Evolutionary conservation across 1,140 invertebrate genomes (phyloP).

Genomic region (Saccostrea echinata): DNA sequence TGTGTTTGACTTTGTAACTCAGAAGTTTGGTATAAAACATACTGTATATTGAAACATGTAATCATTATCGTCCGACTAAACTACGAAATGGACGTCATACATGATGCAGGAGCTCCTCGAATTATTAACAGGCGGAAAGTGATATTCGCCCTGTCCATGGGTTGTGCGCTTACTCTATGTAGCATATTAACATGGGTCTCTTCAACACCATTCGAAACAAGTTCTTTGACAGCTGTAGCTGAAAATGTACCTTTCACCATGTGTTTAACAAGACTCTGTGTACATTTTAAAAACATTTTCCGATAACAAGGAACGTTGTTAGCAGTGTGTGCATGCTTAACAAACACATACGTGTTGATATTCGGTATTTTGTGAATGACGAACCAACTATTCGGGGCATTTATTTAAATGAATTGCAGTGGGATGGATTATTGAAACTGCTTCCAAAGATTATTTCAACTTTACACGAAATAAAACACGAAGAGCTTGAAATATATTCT

Average conservation of each 20-base stretch:
- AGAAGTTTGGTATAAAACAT: slow-evolving; percentile 9
- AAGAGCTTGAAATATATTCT: neutral
- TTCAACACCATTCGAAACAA: no score
- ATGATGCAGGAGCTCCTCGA: neutral
- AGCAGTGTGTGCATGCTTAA: neutral
- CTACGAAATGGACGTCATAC: neutral
- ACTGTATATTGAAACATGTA: neutral
- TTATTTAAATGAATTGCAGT: slow-evolving; percentile 33
- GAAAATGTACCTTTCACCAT: neutral
- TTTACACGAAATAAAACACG: neutral
- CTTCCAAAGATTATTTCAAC: neutral
- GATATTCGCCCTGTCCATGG: neutral
- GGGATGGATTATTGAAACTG: slow-evolving; percentile 29
- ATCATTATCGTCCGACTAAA: neutral
- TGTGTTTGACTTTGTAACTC: neutral
- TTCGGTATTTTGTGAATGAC: slow-evolving; percentile 32
- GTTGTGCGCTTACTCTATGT: neutral
- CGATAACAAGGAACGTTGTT: slow-evolving; percentile 1
- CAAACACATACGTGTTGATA: slow-evolving; percentile 7
- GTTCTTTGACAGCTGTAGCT: neutral
- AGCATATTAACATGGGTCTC: neutral
- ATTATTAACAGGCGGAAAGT: neutral
- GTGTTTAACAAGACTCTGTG: slow-evolving; percentile 9
- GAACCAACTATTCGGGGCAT: slow-evolving; percentile 33
- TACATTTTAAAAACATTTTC: neutral